Percentiles rank a stretch among this genome's conserved stretches.
These are phyloP conservation scores for Chrysaora quinquecirrha DNA, from an alignment of 30 jellyfish, hydroid and myxozoan species.

Conservation along the genomic window DNA sequence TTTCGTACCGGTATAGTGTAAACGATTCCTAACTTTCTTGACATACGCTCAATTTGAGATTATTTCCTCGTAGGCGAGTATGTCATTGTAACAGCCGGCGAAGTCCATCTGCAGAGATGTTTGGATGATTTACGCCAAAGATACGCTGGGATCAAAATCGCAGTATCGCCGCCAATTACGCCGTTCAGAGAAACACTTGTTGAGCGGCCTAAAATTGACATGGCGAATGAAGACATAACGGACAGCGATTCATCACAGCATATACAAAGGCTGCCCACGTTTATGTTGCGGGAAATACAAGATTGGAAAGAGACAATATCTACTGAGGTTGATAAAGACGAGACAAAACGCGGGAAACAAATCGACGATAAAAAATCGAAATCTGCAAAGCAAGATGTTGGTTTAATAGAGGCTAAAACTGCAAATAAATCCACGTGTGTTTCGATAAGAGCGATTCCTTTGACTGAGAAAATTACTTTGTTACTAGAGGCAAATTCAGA, in stretches of 20 bases:
- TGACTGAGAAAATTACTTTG: slow-evolving; percentile 51
- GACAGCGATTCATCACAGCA: slow-evolving; percentile 59
- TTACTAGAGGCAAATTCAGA: slow-evolving; percentile 69
- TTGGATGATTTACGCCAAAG: slow-evolving; percentile 84
- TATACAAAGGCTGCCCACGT: slow-evolving; percentile 94
- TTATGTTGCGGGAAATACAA: slow-evolving; percentile 94
- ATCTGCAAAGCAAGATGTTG: slow-evolving; percentile 51
- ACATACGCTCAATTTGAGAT: no score
- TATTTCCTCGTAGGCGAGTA: no score
- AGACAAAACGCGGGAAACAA: slow-evolving; percentile 45
- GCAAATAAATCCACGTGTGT: slow-evolving; percentile 75
- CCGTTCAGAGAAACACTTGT: slow-evolving; percentile 98
- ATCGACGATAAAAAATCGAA: slow-evolving; percentile 46
- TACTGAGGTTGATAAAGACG: slow-evolving; percentile 31
- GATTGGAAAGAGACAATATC: slow-evolving; percentile 79
- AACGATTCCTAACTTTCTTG: no score
- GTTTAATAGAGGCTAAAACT: slow-evolving; percentile 88
- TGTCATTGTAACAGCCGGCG: slow-evolving; percentile 98
- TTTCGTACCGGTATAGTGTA: no score
- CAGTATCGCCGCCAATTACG: slow-evolving; percentile 96
- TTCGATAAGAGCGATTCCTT: slow-evolving; percentile 78
- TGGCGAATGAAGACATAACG: slow-evolving; percentile 96
- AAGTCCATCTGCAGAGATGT: slow-evolving; percentile 94
- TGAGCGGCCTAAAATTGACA: slow-evolving; percentile 91
- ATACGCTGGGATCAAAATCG: slow-evolving; percentile 82